Evolutionary conservation across 2,888 invertebrate genomes (phyloP).

Genomic region (Drepana falcataria): DNA sequence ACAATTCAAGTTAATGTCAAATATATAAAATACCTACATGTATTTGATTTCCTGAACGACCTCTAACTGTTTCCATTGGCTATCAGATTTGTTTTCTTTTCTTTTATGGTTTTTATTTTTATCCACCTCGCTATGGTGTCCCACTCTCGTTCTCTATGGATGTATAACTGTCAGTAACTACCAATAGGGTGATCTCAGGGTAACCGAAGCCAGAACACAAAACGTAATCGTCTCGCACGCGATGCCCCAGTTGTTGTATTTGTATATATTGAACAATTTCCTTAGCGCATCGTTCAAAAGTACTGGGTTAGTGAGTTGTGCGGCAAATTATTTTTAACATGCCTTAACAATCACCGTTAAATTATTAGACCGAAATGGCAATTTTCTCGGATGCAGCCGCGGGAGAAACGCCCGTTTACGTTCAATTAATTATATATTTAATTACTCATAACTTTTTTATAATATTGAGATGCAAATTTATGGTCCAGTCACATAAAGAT

Average conservation of each 20-base stretch:
- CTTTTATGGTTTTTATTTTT: no score
- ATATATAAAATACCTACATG: no score
- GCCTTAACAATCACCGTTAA: slow-evolving; percentile 22
- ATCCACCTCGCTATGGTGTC: no score
- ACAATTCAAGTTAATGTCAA: no score
- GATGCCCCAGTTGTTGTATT: slow-evolving; percentile 10
- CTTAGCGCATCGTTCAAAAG: slow-evolving; percentile 14
- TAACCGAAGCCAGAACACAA: not conserved
- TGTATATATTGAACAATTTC: slow-evolving; percentile 15
- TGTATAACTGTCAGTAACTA: no score
- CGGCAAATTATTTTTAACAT: slow-evolving; percentile 19
- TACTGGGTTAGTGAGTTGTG: slow-evolving; percentile 17
- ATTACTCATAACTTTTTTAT: not conserved
- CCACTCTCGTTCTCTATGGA: no score
- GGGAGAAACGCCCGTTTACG: not conserved
- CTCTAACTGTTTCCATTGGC: no score
- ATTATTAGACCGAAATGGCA: slow-evolving; percentile 27
- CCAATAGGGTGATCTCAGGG: not conserved
- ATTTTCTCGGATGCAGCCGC: slow-evolving; percentile 14
- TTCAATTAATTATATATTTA: not conserved
- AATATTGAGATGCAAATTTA: not conserved
- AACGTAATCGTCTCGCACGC: slow-evolving; percentile 16
- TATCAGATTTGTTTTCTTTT: no score
- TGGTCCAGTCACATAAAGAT: no score
- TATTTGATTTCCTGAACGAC: no score